Conservation (phyloP, 2,888 invertebrate genomes). For the Tolmerus cingulatus region DNA sequence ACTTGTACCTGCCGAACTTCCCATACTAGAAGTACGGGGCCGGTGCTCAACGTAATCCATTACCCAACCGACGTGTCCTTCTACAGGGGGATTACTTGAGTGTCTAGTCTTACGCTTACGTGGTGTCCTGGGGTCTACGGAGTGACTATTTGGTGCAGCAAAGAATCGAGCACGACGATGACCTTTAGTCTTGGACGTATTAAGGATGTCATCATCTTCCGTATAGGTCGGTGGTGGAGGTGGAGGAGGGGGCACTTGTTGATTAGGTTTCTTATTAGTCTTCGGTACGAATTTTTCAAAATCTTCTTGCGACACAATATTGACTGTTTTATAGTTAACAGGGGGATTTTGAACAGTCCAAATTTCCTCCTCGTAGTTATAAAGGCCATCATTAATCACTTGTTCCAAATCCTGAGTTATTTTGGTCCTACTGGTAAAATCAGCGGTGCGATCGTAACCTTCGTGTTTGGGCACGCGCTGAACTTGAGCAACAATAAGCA, state of each 20-base stretch:
- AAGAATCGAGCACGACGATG: conserved; percentile 83
- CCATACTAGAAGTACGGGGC: conserved; percentile 78
- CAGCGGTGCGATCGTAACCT: conserved; percentile 89
- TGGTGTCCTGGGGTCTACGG: conserved; percentile 71
- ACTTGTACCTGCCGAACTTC: conserved; percentile 83
- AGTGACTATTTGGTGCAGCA: conserved; percentile 86
- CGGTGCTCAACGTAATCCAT: conserved; percentile 90
- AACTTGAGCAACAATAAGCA: conserved; percentile 92
- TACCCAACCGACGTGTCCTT: conserved; percentile 97
- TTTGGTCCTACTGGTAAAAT: conserved; percentile 88
- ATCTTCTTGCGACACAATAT: conserved; percentile 85
- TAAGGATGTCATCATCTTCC: conserved; percentile 44
- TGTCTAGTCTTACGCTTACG: conserved; percentile 91
- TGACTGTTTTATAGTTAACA: conserved; percentile 83
- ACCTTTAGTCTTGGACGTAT: conserved; percentile 37
- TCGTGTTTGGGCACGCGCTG: conserved; percentile 80
- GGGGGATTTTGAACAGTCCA: conserved; percentile 73
- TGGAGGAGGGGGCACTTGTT: conserved; percentile 84
- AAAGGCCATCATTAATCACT: conserved; percentile 96
- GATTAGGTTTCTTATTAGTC: conserved; percentile 72
- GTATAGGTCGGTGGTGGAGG: conserved; percentile 66
- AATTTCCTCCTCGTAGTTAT: conserved; percentile 94
- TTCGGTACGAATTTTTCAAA: conserved; percentile 81
- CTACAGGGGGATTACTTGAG: conserved; percentile 90
- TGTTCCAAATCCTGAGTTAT: conserved; percentile 94